Percentiles rank a stretch among this genome's conserved stretches.
Evolutionary conservation across 1,140 invertebrate species (phyloP).

Genomic region (Eriocheir sinensis): DNA sequence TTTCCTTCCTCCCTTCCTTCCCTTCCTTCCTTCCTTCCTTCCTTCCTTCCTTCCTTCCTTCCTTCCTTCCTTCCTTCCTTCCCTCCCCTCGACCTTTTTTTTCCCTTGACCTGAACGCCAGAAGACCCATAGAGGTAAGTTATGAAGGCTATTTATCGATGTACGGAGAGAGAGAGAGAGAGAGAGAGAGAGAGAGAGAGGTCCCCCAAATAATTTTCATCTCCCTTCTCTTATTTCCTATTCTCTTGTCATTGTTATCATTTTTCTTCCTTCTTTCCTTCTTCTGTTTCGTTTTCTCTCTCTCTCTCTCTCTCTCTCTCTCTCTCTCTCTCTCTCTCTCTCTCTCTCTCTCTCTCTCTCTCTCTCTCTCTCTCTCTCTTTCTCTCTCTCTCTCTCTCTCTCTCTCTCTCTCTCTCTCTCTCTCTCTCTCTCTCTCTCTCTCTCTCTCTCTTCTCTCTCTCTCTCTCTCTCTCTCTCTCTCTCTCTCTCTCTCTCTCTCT

Average conservation of each 20-base stretch:
- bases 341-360: constrained; percentile 1
- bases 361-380: neutral
- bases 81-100: too few relatives aligned
- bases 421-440: neutral
- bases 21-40: neutral
- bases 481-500: constrained; percentile 12
- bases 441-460: neutral
- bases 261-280: neutral
- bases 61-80: constrained; percentile 9
- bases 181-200: neutral
- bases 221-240: constrained; percentile 9
- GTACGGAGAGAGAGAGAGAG: neutral
- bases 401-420: neutral
- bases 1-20: neutral
- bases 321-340: neutral
- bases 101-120: too few relatives aligned
- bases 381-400: constrained; percentile 1
- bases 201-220: neutral
- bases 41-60: neutral
- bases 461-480: constrained; percentile 6
- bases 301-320: neutral
- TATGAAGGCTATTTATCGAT: too few relatives aligned
- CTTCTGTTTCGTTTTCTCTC: neutral
- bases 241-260: neutral
- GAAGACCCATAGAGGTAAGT: too few relatives aligned